Evolutionary conservation across 2,888 invertebrate genomes (phyloP), one percentile per base, ranked within the genome.

Genomic region (Eristalis pertinax): DNA sequence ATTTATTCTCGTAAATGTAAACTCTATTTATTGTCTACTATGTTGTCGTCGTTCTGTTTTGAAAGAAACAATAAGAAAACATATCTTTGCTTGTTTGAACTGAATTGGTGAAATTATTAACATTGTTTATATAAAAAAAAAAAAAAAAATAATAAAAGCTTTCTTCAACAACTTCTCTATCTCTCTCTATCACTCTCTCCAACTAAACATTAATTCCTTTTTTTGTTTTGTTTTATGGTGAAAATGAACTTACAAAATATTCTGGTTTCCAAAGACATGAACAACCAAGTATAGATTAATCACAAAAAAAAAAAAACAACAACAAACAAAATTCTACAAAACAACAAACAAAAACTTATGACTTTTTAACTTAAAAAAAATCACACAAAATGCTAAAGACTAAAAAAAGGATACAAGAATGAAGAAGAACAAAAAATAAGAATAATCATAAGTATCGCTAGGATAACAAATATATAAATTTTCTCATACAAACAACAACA

Each of bases 81-180:
- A 87, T 87, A 84, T 87, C 84, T 87, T 83, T 84, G 87, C 83
- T 86, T 84, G 69, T 87, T 87, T 86, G 62, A 87, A 87, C 78
- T 87, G 83, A 87, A 87, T 87, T 87, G 87, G 87, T 87, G 87
- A 84, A 87, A 87, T 87, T 87, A 87, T 87, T 76, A n/a, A 62
- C 62, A 70, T 77, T 65, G 19, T 70, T 38, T 70, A 70, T 22
- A 26, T 4, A 26, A 26, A 4, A 26, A 2, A 63, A 74, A 19
- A 26, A 26, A 4, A 26, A 2, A 63, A 74, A 19, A 50, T 5
- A 8, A 32, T 32, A 43, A 43, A 8, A 50, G 22, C 41, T 41
- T 65, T 41, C 38, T 64, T 70, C 62, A 35, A 29, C 1, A 35
- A 64, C 56, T 58, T 74, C 38, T 70, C 32, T 50, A 1, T 50